Evolutionary conservation across 2,113 vertebrate species (phyloP), one percentile per base, ranked within the genome.

Genomic region (mouse (Mus musculus)): DNA sequence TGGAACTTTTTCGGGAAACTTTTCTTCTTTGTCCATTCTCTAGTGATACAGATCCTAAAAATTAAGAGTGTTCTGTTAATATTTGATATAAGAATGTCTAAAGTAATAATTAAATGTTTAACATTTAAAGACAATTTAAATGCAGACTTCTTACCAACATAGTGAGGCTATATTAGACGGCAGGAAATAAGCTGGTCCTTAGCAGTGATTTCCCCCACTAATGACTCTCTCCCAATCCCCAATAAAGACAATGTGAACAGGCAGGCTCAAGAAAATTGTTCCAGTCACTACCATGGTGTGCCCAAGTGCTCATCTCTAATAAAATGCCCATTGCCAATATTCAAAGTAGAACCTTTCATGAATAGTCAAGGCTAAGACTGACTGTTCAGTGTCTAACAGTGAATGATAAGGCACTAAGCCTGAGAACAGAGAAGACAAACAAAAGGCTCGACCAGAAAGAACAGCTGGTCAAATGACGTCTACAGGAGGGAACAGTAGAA

Each of bases 1-100:
- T 98, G 39, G 93, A 93, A 24, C 96, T 98, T 80, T 98, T 99
- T 84, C 98, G 97, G 87, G 97, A 78, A 8, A 73, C 24, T 94
- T 95, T 98, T 77, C 97, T 98, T 17, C 90, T 97, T 13, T 94
- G 98, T 33, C 97, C 98, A 4, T 93, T 98, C 73, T 98, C 98
- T 96, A 98, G 98, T n/a, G 96, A 95, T 85, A 95, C 6, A 17
- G 96, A 56, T 87, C 94, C 97, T 98, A 87, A 84, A 97, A 97
- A 95, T 90, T 82, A 89, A 88, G 36, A 94, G 30, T 22, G 94
- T 80, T 72, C 28, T 39, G 42, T 98, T 93, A 97, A 91, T 96
- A 42, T 91, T n/a, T 75, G 59, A 63, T 81, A 86, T 76, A 46
- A 75, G 1, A 46, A 73, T 39, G 49, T 73, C 36, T 94, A 90